Percentiles rank a stretch among this genome's conserved stretches.
Evolutionary conservation across 2,888 invertebrate species (phyloP).

Genomic region (Drosophila kanekoi): DNA sequence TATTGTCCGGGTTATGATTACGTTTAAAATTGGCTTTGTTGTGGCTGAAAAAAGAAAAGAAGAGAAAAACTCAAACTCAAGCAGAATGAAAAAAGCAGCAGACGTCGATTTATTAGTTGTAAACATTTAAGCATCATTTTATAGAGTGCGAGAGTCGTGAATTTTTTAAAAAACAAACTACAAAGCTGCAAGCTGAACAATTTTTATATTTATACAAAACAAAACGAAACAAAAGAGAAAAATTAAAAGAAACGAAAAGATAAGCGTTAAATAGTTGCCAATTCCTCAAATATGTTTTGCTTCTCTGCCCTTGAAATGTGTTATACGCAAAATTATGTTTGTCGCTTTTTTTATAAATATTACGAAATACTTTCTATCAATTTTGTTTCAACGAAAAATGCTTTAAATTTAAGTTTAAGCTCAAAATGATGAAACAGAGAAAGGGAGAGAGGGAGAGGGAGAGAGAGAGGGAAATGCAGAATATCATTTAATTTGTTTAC

Average conservation of each 20-base stretch:
- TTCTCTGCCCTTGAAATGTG: conserved; percentile 41
- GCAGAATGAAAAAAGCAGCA: too few species aligned
- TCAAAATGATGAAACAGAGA: conserved; percentile 42
- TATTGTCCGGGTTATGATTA: conserved; percentile 48
- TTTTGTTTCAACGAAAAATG: conserved; percentile 28
- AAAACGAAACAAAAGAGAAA: conserved; percentile 23
- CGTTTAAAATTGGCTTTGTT: conserved; percentile 41
- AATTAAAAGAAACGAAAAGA: conserved; percentile 10
- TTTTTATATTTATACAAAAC: conserved; percentile 71
- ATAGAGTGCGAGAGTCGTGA: conserved; percentile 56
- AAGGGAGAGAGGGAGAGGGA: conserved; percentile 2
- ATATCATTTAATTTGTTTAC: conserved; percentile 6
- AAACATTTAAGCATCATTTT: conserved; percentile 51
- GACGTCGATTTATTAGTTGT: conserved; percentile 48
- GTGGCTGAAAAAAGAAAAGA: conserved; percentile 16
- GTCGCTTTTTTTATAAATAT: conserved; percentile 17
- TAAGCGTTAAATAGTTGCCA: conserved; percentile 54
- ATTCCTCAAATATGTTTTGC: conserved; percentile 24
- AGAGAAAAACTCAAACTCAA: conserved; percentile 13
- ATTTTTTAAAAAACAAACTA: conserved; percentile 55
- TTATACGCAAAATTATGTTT: conserved; percentile 39
- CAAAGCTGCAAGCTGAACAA: conserved; percentile 68
- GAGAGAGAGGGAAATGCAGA: conserved; percentile 12
- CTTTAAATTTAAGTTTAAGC: conserved; percentile 67
- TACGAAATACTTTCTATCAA: conserved; percentile 22